A percentile compares a stretch with the other conserved stretches of the same genome.
Conservation (phyloP, 2,113 vertebrate species). For the Speoplatyrhinus poulsoni region DNA sequence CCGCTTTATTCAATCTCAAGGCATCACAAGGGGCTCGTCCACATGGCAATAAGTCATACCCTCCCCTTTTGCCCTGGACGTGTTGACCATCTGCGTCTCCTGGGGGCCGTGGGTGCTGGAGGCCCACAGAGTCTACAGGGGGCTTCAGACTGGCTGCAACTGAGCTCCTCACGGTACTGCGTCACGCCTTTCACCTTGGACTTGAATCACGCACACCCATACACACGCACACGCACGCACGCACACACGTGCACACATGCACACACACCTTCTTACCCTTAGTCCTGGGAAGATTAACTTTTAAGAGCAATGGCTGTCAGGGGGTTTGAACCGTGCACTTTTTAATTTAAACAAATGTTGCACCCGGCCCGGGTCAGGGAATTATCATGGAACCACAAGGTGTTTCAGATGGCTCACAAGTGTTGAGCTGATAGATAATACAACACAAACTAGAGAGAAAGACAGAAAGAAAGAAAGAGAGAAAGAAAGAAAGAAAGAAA, state of each 20-base stretch:
- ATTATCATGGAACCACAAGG: constrained; percentile 72
- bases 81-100: constrained; percentile 80
- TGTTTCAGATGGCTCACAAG: constrained; percentile 75
- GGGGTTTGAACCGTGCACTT: constrained; percentile 74
- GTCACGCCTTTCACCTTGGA: constrained; percentile 76
- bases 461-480: neutral
- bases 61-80: constrained; percentile 74
- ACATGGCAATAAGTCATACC: constrained; percentile 78
- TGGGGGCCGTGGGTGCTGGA: constrained; percentile 34
- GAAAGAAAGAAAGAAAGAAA: neutral
- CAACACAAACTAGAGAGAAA: constrained; percentile 7
- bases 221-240: constrained; percentile 13
- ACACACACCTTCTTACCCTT: constrained; percentile 37
- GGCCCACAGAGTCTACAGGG: constrained; percentile 29
- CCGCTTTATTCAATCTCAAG: constrained; percentile 73
- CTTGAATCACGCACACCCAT: constrained; percentile 58
- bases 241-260: constrained; percentile 26
- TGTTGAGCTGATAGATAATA: constrained; percentile 63
- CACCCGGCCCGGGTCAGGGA: constrained; percentile 57
- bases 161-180: constrained; percentile 68
- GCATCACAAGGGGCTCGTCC: constrained; percentile 52
- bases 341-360: constrained; percentile 80
- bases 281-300: constrained; percentile 71
- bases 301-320: constrained; percentile 65
- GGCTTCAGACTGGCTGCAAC: constrained; percentile 60